A percentile compares a stretch with the other conserved stretches of the same genome.
Conservation (phyloP, 2,888 invertebrate species). For the Lasioglossum malachurum region DNA sequence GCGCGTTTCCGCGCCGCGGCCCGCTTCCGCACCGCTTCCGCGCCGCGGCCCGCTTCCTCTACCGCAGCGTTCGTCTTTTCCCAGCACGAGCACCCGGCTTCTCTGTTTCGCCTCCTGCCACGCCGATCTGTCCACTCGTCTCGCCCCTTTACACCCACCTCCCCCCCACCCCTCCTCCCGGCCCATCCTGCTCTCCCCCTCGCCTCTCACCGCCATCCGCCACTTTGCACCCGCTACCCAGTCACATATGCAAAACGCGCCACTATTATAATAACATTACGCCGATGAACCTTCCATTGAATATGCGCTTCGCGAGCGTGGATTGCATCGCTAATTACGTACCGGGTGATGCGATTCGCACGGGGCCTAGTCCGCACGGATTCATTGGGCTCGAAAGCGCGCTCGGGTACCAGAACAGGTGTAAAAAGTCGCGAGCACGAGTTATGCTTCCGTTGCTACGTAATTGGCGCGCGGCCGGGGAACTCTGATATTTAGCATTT, state of each 20-base stretch:
- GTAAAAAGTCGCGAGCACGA: constrained; percentile 2
- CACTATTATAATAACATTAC: constrained; percentile 84
- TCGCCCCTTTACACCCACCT: constrained; percentile 4
- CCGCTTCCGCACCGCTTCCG: no score
- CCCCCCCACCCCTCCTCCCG: no score
- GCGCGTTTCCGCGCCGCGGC: constrained; percentile 14
- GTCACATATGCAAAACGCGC: constrained; percentile 82
- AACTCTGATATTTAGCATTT: constrained; percentile 15
- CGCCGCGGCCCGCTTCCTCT: constrained; percentile 18
- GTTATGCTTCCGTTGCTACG: not conserved
- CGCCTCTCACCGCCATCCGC: not conserved
- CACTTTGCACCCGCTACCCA: constrained; percentile 55
- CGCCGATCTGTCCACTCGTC: constrained; percentile 20
- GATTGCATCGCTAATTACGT: constrained; percentile 82
- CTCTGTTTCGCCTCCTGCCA: constrained; percentile 21
- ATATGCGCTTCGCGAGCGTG: constrained; percentile 76
- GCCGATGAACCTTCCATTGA: constrained; percentile 83
- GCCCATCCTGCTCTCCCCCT: no score
- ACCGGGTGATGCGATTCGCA: constrained; percentile 70
- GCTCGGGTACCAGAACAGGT: not conserved
- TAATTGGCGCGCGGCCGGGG: not conserved
- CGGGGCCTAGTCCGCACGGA: constrained; percentile 23
- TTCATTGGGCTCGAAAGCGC: constrained; percentile 5
- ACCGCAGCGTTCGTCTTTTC: constrained; percentile 10
- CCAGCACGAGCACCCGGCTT: not conserved